Evolutionary conservation across 2,113 vertebrate genomes (phyloP).

Genomic region (Pituophis catenifer): DNA sequence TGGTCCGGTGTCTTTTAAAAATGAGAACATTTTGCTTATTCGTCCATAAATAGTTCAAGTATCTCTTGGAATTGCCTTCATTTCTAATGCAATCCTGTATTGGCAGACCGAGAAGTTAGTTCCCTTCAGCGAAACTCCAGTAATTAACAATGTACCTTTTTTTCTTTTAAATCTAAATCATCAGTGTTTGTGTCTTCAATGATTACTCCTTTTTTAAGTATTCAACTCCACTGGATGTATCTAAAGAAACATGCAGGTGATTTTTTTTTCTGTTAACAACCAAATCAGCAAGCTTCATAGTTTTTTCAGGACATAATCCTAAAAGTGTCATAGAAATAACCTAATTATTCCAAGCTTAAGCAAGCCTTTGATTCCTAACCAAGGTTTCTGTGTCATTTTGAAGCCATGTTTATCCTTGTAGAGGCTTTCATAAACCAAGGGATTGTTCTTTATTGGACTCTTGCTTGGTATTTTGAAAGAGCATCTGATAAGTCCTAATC

Average conservation of each 20-base stretch:
- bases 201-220: background rate
- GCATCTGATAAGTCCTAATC: background rate
- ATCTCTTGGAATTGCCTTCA: background rate
- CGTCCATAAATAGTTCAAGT: slow-evolving; percentile 1
- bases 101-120: background rate
- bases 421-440: background rate
- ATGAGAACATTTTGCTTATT: background rate
- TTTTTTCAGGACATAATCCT: background rate
- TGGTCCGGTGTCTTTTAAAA: background rate
- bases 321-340: background rate
- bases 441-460: background rate
- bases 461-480: background rate
- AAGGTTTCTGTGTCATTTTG: background rate
- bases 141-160: background rate
- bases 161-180: background rate
- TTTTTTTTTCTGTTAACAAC: background rate
- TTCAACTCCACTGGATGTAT: background rate
- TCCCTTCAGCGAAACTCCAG: background rate
- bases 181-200: background rate
- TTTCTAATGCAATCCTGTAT: background rate
- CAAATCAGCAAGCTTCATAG: background rate
- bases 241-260: background rate
- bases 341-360: background rate
- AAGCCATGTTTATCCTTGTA: background rate
- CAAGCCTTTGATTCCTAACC: background rate